These are phyloP conservation scores for Tethya wilhelma DNA, from an alignment of 37 sponge, comb jelly and placozoan genomes.

Conservation along the genomic window DNA sequence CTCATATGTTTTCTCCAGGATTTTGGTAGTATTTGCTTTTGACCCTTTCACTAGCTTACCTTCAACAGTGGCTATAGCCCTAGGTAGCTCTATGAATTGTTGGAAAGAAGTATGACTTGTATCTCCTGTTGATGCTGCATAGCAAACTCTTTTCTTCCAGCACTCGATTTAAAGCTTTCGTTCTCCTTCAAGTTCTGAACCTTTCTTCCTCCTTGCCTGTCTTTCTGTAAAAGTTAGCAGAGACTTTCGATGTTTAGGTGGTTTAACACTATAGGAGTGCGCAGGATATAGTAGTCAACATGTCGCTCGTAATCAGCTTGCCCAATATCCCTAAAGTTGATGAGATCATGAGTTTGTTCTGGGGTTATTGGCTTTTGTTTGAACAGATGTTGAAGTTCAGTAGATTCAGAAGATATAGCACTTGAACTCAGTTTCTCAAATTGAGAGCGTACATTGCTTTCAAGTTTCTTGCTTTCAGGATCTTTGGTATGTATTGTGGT, in stretches of 20 bases:
- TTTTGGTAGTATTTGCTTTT: conserved; percentile 31
- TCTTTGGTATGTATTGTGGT: neutral
- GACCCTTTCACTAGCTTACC: conserved; percentile 27
- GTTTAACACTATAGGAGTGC: conserved; percentile 1
- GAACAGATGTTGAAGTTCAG: conserved; percentile 4
- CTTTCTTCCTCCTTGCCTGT: neutral
- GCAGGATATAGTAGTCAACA: neutral
- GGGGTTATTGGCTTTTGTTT: neutral
- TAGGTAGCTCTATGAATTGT: conserved; percentile 37
- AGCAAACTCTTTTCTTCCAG: conserved; percentile 29
- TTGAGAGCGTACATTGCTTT: neutral
- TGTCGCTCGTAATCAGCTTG: neutral
- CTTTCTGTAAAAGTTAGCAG: conserved; percentile 18
- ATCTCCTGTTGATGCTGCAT: conserved; percentile 3
- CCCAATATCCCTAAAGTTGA: conserved; percentile 20
- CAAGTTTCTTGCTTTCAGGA: neutral
- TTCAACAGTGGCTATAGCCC: conserved; percentile 20
- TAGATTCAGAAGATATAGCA: neutral
- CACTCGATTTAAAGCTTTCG: conserved; percentile 9
- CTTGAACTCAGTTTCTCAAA: neutral
- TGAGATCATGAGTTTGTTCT: conserved; percentile 26
- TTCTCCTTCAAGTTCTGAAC: conserved; percentile 23
- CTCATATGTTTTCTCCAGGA: neutral
- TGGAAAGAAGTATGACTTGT: neutral
- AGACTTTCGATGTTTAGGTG: neutral